Evolutionary conservation across 2,888 invertebrate species (phyloP).

Genomic region (Harpalus rufipes): DNA sequence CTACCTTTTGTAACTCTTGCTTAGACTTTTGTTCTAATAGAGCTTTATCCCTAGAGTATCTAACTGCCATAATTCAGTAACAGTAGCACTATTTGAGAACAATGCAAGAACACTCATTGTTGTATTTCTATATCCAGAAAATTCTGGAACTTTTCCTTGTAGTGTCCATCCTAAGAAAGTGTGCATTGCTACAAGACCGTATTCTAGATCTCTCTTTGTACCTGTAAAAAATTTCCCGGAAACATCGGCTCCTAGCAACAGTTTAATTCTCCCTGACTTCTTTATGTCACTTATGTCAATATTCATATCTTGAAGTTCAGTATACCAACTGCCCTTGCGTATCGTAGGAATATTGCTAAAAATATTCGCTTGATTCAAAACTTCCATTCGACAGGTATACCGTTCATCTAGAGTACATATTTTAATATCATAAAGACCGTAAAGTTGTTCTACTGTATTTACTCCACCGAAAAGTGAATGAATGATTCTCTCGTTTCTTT

Average conservation of each 20-base stretch:
- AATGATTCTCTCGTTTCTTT: neutral
- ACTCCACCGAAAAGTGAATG: neutral
- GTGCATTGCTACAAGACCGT: neutral
- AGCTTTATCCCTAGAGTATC: neutral
- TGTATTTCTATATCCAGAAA: neutral
- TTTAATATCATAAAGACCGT: neutral
- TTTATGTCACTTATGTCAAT: neutral
- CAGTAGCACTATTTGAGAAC: neutral
- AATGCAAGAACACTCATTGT: neutral
- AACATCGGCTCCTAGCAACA: neutral
- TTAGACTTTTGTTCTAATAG: neutral
- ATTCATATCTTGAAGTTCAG: neutral
- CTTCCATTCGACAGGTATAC: neutral
- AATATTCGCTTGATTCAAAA: neutral
- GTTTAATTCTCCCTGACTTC: neutral
- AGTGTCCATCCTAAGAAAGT: neutral
- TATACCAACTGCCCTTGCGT: neutral
- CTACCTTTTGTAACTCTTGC: neutral
- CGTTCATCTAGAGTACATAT: neutral
- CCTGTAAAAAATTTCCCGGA: neutral
- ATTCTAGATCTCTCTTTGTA: neutral
- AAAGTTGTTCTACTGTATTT: neutral
- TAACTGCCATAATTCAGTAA: neutral
- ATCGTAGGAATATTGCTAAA: neutral
- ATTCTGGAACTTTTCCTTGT: neutral